phyloP scores from a whole-genome alignment of 2,888 invertebrate species.

The Rhagonycha fulva region DNA sequence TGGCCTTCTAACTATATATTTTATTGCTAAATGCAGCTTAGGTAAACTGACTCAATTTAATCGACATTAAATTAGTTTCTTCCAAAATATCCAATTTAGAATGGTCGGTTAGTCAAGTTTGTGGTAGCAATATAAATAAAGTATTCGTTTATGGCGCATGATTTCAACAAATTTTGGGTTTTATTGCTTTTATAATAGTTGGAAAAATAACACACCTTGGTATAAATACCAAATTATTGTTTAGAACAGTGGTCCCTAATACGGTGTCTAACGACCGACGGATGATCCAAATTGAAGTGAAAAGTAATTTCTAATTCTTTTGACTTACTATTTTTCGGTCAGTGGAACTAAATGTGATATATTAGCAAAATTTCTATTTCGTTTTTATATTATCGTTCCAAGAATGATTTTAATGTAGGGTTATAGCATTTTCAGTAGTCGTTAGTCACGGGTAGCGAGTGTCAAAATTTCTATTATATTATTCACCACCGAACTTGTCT shows the following conservation, averaged over 20 bases:
- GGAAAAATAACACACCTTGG: background rate
- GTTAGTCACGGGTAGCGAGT: slow-evolving; percentile 20
- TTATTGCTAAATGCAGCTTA: slow-evolving; percentile 7
- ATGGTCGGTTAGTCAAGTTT: slow-evolving; percentile 14
- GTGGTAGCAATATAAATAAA: slow-evolving; percentile 6
- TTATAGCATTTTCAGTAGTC: slow-evolving; percentile 14
- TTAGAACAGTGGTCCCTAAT: background rate
- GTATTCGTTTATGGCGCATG: background rate
- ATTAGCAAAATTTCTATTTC: slow-evolving; percentile 20
- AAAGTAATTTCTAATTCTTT: background rate
- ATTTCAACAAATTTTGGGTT: background rate
- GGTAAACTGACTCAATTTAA: slow-evolving; percentile 21
- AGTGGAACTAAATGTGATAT: slow-evolving; percentile 23
- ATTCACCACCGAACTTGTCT: background rate
- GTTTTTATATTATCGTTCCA: slow-evolving; percentile 4
- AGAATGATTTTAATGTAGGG: slow-evolving; percentile 22
- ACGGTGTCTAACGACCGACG: background rate
- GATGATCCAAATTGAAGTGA: background rate
- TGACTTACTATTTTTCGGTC: background rate
- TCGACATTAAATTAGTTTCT: slow-evolving; percentile 18
- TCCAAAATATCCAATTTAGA: slow-evolving; percentile 15
- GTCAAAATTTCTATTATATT: slow-evolving; percentile 13
- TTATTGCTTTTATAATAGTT: background rate
- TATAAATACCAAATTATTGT: background rate
- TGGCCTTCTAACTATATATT: slow-evolving; percentile 14